These are phyloP conservation scores for Orthonychiurus folsomi DNA, from an alignment of 2,888 invertebrate species.

Conservation along the genomic window DNA sequence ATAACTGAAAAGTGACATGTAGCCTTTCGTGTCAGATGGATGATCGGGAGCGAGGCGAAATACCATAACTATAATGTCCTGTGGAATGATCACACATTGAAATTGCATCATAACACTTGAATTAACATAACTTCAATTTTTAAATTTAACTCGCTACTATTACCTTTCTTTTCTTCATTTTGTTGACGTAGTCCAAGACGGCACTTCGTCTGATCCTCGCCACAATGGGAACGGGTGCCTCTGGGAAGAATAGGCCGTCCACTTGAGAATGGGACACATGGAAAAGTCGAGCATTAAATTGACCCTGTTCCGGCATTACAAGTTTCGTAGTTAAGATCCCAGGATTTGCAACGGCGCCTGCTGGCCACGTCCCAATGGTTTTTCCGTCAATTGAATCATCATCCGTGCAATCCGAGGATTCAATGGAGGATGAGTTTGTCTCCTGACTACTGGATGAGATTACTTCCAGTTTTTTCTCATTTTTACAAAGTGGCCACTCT, in stretches of 20 bases:
- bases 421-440: slow-evolving; percentile 40
- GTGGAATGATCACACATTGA: slow-evolving; percentile 58
- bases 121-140: slow-evolving; percentile 9
- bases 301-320: slow-evolving; percentile 37
- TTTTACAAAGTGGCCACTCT: slow-evolving; percentile 82
- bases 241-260: slow-evolving; percentile 33
- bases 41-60: slow-evolving; percentile 70
- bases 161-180: slow-evolving; percentile 76
- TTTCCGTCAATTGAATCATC: no score
- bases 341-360: slow-evolving; percentile 16
- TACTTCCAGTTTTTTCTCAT: slow-evolving; percentile 36
- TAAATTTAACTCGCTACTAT: slow-evolving; percentile 12
- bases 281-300: slow-evolving; percentile 30
- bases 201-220: slow-evolving; percentile 84
- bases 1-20: slow-evolving; percentile 77
- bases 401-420: slow-evolving; percentile 39
- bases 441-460: no score
- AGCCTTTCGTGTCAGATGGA: slow-evolving; percentile 73
- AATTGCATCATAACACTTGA: no score
- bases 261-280: slow-evolving; percentile 31
- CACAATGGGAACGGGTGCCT: slow-evolving; percentile 53
- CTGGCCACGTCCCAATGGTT: no score
- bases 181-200: slow-evolving; percentile 84
- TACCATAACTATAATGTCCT: slow-evolving; percentile 73
- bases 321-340: slow-evolving; percentile 29